A percentile compares a stretch with the other conserved stretches of the same genome.
Evolutionary conservation across 2,888 invertebrate species (phyloP).

Genomic region (Neocrepidodera transversa): DNA sequence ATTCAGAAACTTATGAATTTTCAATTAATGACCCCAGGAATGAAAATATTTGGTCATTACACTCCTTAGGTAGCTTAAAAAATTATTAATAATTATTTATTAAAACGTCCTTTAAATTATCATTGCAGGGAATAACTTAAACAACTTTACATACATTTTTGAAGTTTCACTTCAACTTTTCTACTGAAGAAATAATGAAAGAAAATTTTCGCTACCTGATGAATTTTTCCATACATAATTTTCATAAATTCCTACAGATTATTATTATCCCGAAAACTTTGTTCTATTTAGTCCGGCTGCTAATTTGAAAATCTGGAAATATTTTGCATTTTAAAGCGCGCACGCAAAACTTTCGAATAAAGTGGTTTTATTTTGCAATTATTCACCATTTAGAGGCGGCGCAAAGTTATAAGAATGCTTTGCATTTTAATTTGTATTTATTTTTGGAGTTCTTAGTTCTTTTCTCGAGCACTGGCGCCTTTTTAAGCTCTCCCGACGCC

Average conservation of each 20-base stretch:
- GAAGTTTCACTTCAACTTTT: too few species aligned
- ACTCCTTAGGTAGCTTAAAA: too few species aligned
- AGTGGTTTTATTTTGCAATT: constrained; percentile 44
- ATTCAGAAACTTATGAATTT: too few species aligned
- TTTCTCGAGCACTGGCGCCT: background rate
- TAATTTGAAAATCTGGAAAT: constrained; percentile 36
- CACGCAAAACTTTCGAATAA: constrained; percentile 40
- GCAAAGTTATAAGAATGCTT: constrained; percentile 36
- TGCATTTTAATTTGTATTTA: constrained; percentile 34
- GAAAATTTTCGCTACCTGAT: too few species aligned
- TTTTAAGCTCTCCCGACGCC: constrained; percentile 6
- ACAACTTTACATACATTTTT: too few species aligned
- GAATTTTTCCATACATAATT: background rate
- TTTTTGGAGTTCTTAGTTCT: constrained; percentile 17
- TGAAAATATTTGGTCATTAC: too few species aligned
- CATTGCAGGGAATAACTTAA: too few species aligned
- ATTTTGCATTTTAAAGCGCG: constrained; percentile 41
- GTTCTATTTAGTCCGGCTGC: constrained; percentile 20
- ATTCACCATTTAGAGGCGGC: constrained; percentile 39
- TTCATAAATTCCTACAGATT: constrained; percentile 5
- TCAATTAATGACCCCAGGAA: too few species aligned
- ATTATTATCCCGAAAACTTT: background rate
- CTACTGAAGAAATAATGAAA: too few species aligned
- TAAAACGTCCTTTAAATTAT: too few species aligned
- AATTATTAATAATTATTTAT: too few species aligned